A percentile compares a stretch with the other conserved stretches of the same genome.
These are phyloP conservation scores for Zapus hudsonius DNA, from an alignment of 2,113 vertebrate genomes.

Conservation along the genomic window DNA sequence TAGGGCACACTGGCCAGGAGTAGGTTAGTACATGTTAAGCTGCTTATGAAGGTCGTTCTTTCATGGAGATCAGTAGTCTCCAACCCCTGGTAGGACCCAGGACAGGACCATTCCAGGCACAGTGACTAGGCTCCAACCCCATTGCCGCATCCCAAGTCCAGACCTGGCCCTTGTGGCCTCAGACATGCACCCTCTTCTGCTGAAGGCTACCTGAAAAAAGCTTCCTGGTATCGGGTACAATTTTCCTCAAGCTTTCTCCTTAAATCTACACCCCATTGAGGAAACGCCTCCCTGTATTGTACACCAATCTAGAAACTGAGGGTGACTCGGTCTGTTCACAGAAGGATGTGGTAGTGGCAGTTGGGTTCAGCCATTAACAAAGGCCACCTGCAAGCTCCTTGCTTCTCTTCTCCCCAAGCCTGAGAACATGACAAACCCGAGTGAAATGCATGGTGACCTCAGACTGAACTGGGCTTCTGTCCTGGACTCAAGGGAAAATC, in stretches of 20 bases:
- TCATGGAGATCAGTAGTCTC: too few relatives aligned
- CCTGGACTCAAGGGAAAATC: neutral
- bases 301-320: too few relatives aligned
- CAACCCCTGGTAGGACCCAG: too few relatives aligned
- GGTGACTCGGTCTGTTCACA: neutral
- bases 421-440: too few relatives aligned
- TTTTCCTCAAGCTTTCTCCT: too few relatives aligned
- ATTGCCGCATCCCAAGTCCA: neutral
- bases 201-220: too few relatives aligned
- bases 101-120: neutral
- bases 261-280: neutral
- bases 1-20: neutral
- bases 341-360: neutral
- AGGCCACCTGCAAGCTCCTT: neutral
- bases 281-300: too few relatives aligned
- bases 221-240: neutral
- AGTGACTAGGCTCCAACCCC: neutral
- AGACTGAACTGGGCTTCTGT: neutral
- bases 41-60: accelerated
- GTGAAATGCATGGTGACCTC: neutral
- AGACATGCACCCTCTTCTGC: too few relatives aligned
- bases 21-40: neutral
- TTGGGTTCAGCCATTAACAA: accelerated
- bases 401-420: neutral
- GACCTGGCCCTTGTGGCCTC: neutral